These are phyloP conservation scores for Xestia rhomboidea DNA, from an alignment of 2,888 invertebrate genomes.

Conservation along the genomic window DNA sequence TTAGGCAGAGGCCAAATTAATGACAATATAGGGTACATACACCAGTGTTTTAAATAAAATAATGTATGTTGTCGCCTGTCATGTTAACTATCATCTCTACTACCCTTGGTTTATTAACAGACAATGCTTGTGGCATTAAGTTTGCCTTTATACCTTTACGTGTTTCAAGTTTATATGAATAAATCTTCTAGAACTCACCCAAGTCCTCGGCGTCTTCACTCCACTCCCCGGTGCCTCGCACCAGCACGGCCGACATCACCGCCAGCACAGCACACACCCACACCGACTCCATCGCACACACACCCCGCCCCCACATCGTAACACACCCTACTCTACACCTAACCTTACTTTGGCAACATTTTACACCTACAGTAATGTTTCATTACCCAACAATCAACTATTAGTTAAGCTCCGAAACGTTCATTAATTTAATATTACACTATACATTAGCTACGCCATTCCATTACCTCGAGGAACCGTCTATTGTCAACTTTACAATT, in stretches of 20 bases:
- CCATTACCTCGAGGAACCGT: slow-evolving; percentile 56
- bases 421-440: slow-evolving; percentile 63
- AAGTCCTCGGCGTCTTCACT: slow-evolving; percentile 88
- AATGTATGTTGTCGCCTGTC: neutral
- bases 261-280: slow-evolving; percentile 75
- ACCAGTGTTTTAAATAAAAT: too few relatives aligned
- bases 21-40: neutral
- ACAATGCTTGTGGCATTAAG: neutral
- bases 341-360: slow-evolving; percentile 69
- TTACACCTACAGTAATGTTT: slow-evolving; percentile 53
- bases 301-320: slow-evolving; percentile 67
- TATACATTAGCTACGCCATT: slow-evolving; percentile 61
- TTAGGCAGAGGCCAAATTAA: slow-evolving; percentile 9
- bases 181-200: slow-evolving; percentile 76
- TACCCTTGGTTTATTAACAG: neutral
- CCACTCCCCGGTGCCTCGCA: slow-evolving; percentile 87
- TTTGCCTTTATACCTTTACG: neutral
- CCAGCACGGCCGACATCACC: slow-evolving; percentile 76
- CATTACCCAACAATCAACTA: slow-evolving; percentile 52
- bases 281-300: slow-evolving; percentile 73
- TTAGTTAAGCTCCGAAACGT: slow-evolving; percentile 56
- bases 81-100: neutral
- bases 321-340: slow-evolving; percentile 55
- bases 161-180: neutral
- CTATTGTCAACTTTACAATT: slow-evolving; percentile 69